Conservation (phyloP, 1,140 invertebrate genomes). For the Armadillidium nasatum region DNA sequence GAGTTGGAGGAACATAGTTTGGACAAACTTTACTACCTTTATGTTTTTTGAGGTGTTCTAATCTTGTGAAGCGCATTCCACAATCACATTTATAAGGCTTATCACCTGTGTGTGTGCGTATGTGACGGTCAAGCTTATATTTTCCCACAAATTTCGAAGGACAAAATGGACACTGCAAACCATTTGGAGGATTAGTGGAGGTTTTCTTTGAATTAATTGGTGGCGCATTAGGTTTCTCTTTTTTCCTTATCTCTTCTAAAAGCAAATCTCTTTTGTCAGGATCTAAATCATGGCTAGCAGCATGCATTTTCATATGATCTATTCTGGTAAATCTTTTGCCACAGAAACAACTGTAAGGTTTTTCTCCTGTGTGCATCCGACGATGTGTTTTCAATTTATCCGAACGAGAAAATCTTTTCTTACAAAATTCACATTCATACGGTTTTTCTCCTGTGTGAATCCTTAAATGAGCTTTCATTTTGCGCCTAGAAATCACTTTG, state of each 20-base stretch:
- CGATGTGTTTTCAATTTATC: constrained; percentile 92
- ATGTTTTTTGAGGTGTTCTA: constrained; percentile 86
- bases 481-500: neutral
- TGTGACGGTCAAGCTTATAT: neutral
- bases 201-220: neutral
- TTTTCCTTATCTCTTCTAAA: neutral
- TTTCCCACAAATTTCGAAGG: neutral
- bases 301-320: neutral
- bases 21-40: constrained; percentile 44
- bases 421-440: constrained; percentile 81
- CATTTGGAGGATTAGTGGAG: neutral
- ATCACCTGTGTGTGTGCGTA: neutral
- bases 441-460: constrained; percentile 87
- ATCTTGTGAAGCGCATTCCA: constrained; percentile 87
- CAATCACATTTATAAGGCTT: constrained; percentile 57
- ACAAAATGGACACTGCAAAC: constrained; percentile 57
- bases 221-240: neutral
- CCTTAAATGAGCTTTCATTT: constrained; percentile 82
- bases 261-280: neutral
- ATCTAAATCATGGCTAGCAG: neutral
- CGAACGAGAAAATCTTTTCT: constrained; percentile 82
- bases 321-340: neutral
- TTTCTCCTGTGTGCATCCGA: constrained; percentile 90
- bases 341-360: constrained; percentile 68
- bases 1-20: neutral